Evolutionary conservation across 2,888 invertebrate genomes (phyloP).

Genomic region (Blastobasis adustella): DNA sequence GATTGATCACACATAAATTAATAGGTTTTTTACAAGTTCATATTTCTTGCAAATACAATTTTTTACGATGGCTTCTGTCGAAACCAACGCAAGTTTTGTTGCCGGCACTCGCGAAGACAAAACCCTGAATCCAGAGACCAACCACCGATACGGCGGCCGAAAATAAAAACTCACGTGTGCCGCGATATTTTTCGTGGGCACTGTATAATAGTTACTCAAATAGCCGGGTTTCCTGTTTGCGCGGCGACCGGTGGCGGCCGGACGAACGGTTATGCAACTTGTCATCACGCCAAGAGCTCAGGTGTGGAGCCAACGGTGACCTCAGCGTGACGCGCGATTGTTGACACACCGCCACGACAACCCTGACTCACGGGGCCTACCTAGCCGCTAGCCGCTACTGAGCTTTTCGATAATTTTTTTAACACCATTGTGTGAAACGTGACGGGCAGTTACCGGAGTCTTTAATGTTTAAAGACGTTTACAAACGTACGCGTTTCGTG

Average conservation of each 20-base stretch:
- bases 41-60: no score
- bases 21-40: no score
- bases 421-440: no score
- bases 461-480: no score
- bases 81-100: no score
- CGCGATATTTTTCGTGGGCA: constrained; percentile 17
- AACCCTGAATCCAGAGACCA: constrained; percentile 1
- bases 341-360: constrained; percentile 33
- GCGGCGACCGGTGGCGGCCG: constrained; percentile 32
- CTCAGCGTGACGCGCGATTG: constrained; percentile 28
- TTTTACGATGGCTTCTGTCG: no score
- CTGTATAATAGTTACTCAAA: constrained; percentile 48
- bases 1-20: no score
- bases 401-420: no score
- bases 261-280: constrained; percentile 51
- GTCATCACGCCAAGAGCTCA: constrained; percentile 61
- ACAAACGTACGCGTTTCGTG: no score
- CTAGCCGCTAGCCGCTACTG: no score
- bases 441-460: no score
- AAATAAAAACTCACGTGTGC: neutral
- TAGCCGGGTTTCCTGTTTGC: constrained; percentile 66
- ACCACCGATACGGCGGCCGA: neutral
- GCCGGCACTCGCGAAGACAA: neutral
- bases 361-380: neutral
- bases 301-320: constrained; percentile 34